Evolutionary conservation across 2,113 vertebrate genomes (phyloP), one percentile per base, ranked within the genome.

Genomic region (Otocyon megalotis): DNA sequence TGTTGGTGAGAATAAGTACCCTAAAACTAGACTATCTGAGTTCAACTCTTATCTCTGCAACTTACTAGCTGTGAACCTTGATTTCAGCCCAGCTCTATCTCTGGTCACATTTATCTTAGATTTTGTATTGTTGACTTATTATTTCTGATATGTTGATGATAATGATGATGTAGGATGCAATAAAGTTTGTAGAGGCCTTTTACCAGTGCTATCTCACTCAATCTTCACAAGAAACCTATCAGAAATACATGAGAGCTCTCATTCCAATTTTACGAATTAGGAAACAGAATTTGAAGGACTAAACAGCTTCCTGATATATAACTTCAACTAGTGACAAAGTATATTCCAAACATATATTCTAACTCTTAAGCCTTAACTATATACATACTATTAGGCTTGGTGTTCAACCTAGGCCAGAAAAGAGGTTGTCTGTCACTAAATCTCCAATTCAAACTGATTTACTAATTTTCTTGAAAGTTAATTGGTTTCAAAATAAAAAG

Each of bases 181-280:
- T 32, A 76, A 11, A 69, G n/a, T 82, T 95, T 83, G 12, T 35
- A 77, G 54, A 88, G 37, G 28, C 32, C 37, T 83, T 95, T 72
- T 48, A 83, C 12, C 56, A 56, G 82, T 20, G n/a, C 35, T 74
- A 50, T 43, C 28, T 90, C 82, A 60, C 28, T 87, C n/a, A 3
- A 17, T 90, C 62, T n/a, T 95, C 62, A 58, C 2, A 50, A 87
- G 48, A 90, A 82, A 79, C 63, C 85, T 96, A 37, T 86, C n/a
- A 93, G 65, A 94, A 82, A 93, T 54, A 89, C 35, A 63, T 22
- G 14, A 87, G 37, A 69, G 3, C 12, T n/a, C 26, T 93, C 26
- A 83, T 83, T 87, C 54, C 17, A n/a, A 84, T 79, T 81, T 95
- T 65, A 63, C 3, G 79, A 24, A 69, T 82, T 30, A 56, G 43